Conservation (phyloP, 2,113 vertebrate genomes). For the Callionymus lyra region DNA sequence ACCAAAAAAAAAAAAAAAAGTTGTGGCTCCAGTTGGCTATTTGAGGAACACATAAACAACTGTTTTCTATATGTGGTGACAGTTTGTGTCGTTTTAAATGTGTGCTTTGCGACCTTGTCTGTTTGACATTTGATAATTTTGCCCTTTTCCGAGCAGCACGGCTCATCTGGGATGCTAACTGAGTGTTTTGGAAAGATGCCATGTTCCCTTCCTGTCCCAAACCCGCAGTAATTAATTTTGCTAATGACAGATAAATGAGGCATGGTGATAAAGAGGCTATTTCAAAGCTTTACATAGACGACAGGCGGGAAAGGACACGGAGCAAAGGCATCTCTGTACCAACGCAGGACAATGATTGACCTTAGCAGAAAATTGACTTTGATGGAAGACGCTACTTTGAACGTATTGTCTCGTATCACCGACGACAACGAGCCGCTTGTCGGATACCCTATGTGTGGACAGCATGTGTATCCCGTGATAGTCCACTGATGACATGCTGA, state of each 20-base stretch:
- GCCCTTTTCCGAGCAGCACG: conserved; percentile 1
- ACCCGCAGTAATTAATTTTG: conserved; percentile 52
- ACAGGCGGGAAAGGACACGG: conserved; percentile 2
- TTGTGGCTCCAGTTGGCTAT: no score
- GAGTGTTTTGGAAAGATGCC: conserved; percentile 29
- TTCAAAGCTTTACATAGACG: conserved; percentile 10
- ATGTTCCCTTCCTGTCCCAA: conserved; percentile 34
- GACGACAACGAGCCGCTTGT: conserved; percentile 4
- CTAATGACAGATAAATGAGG: conserved; percentile 62
- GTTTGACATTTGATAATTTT: no score
- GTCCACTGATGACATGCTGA: conserved; percentile 8
- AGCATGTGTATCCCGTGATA: conserved; percentile 7
- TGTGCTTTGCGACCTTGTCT: no score
- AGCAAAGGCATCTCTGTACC: conserved; percentile 4
- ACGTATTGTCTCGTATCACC: conserved; percentile 8
- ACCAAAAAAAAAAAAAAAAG: no score
- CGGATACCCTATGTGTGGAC: neutral
- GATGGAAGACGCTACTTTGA: conserved; percentile 31
- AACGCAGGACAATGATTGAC: neutral
- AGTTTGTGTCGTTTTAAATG: no score
- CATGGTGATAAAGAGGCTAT: conserved; percentile 37
- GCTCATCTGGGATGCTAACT: conserved; percentile 16
- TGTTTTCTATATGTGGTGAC: no score
- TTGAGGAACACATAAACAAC: no score
- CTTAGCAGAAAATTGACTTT: conserved; percentile 41